A percentile compares a stretch with the other conserved stretches of the same genome.
Evolutionary conservation across 2,797 vertebrate species (phyloP).

Genomic region (Halcyon smyrnensis): DNA sequence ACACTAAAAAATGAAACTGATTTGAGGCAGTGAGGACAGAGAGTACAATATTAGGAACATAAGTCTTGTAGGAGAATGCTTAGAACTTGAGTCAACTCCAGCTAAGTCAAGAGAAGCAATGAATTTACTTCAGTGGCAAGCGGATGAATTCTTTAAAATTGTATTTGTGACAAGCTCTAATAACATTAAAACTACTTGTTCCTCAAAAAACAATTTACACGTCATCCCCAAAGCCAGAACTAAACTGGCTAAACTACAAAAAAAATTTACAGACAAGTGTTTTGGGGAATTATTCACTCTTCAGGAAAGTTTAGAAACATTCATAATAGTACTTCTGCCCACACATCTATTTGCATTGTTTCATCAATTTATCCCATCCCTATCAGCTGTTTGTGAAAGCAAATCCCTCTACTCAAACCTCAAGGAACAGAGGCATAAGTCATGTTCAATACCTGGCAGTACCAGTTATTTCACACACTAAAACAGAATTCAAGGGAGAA

Average conservation of each 20-base stretch:
- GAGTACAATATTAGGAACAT: background rate
- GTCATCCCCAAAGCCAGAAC: background rate
- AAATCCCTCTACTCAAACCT: background rate
- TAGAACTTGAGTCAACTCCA: background rate
- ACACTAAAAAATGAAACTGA: background rate
- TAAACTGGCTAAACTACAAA: background rate
- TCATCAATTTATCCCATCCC: background rate
- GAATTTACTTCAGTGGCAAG: background rate
- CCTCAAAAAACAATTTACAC: background rate
- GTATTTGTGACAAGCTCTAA: background rate
- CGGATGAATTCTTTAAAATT: background rate
- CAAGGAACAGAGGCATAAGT: background rate
- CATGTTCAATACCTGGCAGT: accelerated
- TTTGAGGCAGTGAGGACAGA: background rate
- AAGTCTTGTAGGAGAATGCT: background rate
- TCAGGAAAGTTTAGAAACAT: background rate
- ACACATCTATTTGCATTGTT: background rate
- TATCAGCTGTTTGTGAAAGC: background rate
- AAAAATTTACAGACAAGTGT: background rate
- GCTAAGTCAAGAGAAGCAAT: background rate
- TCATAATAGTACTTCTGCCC: background rate
- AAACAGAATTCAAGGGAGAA: background rate
- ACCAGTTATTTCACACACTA: background rate
- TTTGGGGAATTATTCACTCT: background rate
- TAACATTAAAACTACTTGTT: too few relatives aligned